phyloP scores from a whole-genome alignment of 2,113 vertebrate genomes.

The Marmota flaviventris region DNA sequence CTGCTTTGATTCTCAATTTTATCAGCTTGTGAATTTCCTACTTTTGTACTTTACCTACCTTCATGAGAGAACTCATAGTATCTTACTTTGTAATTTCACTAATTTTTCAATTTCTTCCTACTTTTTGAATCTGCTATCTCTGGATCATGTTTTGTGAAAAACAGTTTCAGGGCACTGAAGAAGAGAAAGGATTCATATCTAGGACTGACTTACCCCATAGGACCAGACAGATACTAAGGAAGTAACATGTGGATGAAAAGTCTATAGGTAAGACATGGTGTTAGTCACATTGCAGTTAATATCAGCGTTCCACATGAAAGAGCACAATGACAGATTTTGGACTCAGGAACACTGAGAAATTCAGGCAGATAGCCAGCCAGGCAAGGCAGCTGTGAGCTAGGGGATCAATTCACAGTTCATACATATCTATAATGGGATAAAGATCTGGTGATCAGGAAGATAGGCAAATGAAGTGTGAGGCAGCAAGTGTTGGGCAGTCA shows the following conservation, averaged over 20 bases:
- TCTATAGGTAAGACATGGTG: not conserved
- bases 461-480: not conserved
- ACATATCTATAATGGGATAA: constrained; percentile 8
- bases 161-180: not conserved
- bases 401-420: constrained; percentile 46
- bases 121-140: not conserved
- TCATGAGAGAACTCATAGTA: not conserved
- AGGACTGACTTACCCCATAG: not conserved
- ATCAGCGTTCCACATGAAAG: not conserved
- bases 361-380: not conserved
- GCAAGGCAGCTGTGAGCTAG: constrained; percentile 26
- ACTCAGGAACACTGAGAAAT: constrained; percentile 33
- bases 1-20: not conserved
- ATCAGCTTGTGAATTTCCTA: not conserved
- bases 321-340: constrained; percentile 58
- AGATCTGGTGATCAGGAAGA: not conserved
- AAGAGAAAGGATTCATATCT: not conserved
- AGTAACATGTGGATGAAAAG: not conserved
- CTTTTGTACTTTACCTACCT: not conserved
- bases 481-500: not conserved
- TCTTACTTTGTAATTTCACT: not conserved
- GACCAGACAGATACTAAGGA: not conserved
- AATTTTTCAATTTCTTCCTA: not conserved
- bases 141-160: not conserved
- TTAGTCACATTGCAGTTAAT: not conserved